Percentiles rank a stretch among this genome's conserved stretches.
phyloP scores from a whole-genome alignment of 2,888 invertebrate genomes.

The Diarsia rubi region DNA sequence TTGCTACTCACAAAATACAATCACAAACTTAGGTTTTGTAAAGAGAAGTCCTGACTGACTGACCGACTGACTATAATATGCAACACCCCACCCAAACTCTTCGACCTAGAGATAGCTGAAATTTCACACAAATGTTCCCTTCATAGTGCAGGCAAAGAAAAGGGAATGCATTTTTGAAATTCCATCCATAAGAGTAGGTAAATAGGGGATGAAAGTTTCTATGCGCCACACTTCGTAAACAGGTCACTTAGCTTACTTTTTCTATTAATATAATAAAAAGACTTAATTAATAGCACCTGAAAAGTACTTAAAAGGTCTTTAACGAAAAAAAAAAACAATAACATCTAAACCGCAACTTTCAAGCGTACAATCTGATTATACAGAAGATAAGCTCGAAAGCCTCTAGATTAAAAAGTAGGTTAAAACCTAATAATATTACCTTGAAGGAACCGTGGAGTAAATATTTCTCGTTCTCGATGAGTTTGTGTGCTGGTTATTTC shows the following conservation, averaged over 20 bases:
- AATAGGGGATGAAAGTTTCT: too few species aligned
- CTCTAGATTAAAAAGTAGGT: constrained; percentile 21
- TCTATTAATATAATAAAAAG: not conserved
- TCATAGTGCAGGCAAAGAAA: too few species aligned
- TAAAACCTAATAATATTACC: constrained; percentile 16
- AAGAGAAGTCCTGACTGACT: too few species aligned
- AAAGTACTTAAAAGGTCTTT: constrained; percentile 30
- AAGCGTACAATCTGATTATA: constrained; percentile 51
- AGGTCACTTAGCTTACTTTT: not conserved
- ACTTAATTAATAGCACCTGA: not conserved
- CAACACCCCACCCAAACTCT: too few species aligned
- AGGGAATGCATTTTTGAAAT: too few species aligned
- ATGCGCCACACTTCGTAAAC: too few species aligned
- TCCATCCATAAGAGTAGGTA: too few species aligned
- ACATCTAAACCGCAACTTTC: constrained; percentile 12
- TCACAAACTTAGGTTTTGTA: too few species aligned
- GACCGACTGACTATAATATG: too few species aligned
- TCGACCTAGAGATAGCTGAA: too few species aligned
- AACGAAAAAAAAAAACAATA: constrained; percentile 40
- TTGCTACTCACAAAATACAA: too few species aligned
- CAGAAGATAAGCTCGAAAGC: constrained; percentile 31
- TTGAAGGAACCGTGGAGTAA: constrained; percentile 18
- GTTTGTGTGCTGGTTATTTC: constrained; percentile 2
- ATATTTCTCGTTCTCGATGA: constrained; percentile 35
- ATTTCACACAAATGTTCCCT: too few species aligned